A percentile compares a stretch with the other conserved stretches of the same genome.
Evolutionary conservation across 2,888 invertebrate species (phyloP).

Genomic region (Drosophila antonietae): DNA sequence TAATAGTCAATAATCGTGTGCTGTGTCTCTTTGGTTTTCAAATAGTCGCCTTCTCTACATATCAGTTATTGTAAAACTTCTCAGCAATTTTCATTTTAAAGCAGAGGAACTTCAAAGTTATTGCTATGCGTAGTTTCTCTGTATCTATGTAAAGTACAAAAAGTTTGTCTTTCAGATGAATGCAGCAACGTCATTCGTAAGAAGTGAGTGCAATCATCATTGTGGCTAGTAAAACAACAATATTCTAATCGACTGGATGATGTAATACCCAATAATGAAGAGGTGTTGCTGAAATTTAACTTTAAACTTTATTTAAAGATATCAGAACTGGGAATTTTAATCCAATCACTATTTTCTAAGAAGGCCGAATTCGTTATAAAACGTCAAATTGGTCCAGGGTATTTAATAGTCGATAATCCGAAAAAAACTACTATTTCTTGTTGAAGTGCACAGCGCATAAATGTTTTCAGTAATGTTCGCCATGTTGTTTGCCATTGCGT

Average conservation of each 20-base stretch:
- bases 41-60: neutral
- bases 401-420: neutral
- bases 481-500: too few species aligned
- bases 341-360: too few species aligned
- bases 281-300: neutral
- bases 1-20: neutral
- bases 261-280: neutral
- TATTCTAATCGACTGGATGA: neutral
- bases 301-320: neutral
- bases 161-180: slow-evolving; percentile 61
- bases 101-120: slow-evolving; percentile 14
- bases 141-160: slow-evolving; percentile 37
- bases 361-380: too few species aligned
- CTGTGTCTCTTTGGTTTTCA: neutral
- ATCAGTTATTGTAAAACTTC: neutral
- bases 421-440: neutral
- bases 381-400: neutral
- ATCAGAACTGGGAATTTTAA: too few species aligned
- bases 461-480: neutral
- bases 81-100: slow-evolving; percentile 39
- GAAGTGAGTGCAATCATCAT: slow-evolving; percentile 52
- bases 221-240: slow-evolving; percentile 51
- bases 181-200: slow-evolving; percentile 59
- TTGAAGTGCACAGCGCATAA: neutral
- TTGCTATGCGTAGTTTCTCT: slow-evolving; percentile 10